These are phyloP conservation scores for Nymphalis polychloros DNA, from an alignment of 2,888 invertebrate species.

Conservation along the genomic window DNA sequence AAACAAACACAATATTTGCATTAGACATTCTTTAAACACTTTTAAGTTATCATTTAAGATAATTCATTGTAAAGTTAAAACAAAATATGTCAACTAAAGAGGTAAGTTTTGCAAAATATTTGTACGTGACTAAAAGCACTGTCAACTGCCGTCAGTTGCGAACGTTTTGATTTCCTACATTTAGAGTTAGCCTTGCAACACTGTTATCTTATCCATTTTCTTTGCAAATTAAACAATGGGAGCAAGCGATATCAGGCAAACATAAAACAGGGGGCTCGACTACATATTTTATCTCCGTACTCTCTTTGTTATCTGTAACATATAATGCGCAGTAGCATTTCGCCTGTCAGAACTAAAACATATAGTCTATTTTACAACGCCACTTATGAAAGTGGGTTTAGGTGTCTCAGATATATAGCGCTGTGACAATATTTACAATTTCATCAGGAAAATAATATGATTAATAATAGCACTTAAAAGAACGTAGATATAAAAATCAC, in stretches of 20 bases:
- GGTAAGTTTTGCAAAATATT: constrained; percentile 35
- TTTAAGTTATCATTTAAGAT: constrained; percentile 8
- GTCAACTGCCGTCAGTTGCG: constrained; percentile 35
- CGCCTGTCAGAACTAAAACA: constrained; percentile 13
- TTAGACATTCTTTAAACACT: constrained; percentile 4
- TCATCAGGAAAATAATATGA: constrained; percentile 23
- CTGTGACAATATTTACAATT: constrained; percentile 25
- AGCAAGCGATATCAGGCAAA: constrained; percentile 47
- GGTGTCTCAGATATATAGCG: constrained; percentile 7
- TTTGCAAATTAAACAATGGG: constrained; percentile 53
- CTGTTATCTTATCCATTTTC: constrained; percentile 44
- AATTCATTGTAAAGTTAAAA: not conserved
- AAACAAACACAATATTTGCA: constrained; percentile 5
- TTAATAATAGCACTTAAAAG: constrained; percentile 5
- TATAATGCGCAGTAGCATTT: constrained; percentile 47
- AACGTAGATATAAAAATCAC: not conserved
- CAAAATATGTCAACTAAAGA: not conserved
- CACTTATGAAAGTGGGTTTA: constrained; percentile 22
- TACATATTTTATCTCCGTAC: constrained; percentile 43
- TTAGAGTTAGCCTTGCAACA: constrained; percentile 27
- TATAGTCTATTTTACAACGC: constrained; percentile 22
- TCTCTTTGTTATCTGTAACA: constrained; percentile 42
- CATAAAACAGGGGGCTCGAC: constrained; percentile 56
- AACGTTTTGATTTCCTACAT: constrained; percentile 38
- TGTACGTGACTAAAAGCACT: constrained; percentile 33